These are phyloP conservation scores for Nomada fabriciana DNA, from an alignment of 2,888 invertebrate genomes.

Conservation along the genomic window DNA sequence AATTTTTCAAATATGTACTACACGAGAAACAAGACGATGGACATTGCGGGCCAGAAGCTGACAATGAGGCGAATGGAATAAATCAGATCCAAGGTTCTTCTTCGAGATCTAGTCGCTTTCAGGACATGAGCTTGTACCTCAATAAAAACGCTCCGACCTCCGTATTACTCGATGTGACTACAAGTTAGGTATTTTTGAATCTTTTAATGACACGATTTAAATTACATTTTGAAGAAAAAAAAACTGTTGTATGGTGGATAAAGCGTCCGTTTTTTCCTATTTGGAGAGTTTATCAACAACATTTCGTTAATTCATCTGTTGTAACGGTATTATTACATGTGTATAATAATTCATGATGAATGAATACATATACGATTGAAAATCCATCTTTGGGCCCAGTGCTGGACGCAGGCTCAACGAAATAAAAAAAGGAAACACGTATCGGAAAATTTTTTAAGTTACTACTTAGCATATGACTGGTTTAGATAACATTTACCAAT, in stretches of 20 bases:
- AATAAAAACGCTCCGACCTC: conserved; percentile 77
- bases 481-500: conserved; percentile 18
- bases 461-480: conserved; percentile 25
- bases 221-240: conserved; percentile 30
- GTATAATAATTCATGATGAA: conserved; percentile 57
- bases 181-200: conserved; percentile 76
- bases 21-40: conserved; percentile 72
- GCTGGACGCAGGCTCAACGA: conserved; percentile 76
- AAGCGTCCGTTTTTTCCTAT: conserved; percentile 74
- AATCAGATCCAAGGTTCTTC: conserved; percentile 60
- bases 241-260: conserved; percentile 45
- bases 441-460: conserved; percentile 41
- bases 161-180: conserved; percentile 80
- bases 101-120: conserved; percentile 76
- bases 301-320: conserved; percentile 78
- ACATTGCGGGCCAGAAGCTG: conserved; percentile 55
- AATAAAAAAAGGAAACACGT: conserved; percentile 37
- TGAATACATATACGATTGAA: conserved; percentile 46
- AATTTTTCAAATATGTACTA: conserved; percentile 81
- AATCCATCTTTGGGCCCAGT: conserved; percentile 71
- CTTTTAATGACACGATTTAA: conserved; percentile 35
- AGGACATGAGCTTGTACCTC: conserved; percentile 76
- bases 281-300: conserved; percentile 79
- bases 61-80: conserved; percentile 58
- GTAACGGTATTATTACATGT: conserved; percentile 71